Evolutionary conservation across 2,113 vertebrate genomes (phyloP), one percentile per base, ranked within the genome.

Genomic region (Macquaria ambigua): DNA sequence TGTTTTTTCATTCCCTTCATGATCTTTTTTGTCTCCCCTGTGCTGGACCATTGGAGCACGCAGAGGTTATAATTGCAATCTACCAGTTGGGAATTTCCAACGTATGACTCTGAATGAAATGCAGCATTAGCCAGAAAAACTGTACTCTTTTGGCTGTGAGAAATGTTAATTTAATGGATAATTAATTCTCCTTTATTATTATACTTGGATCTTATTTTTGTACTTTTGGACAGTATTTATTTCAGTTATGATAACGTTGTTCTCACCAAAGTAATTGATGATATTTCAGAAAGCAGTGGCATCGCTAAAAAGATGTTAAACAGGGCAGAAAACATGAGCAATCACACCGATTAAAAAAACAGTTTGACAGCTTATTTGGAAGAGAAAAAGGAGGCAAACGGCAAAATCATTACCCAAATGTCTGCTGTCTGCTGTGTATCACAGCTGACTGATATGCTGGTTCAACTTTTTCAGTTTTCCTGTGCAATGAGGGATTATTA

Each of bases 1-100:
- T 71, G 50, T 55, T 74, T 75, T 74, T 73, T 23, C 50, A 66
- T 77, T 81, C 74, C 67, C 41, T 43, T 43, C 31, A 20, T 69
- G 52, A 67, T 68, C 9, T 25, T 58, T 59, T 64, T 8, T 25
- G 48, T 23, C 15, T 8, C 10, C 43, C 31, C 28, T 37, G 71
- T 46, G 34, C 16, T 37, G 67, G 75, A 81, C 87, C 83, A 83
- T 1, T 76, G 14, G 75, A 89, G 85, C 91, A 87, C 48, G 46
- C 16, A 69, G 63, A 75, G 64, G 63, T 83, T 85, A 69, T 87
- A 90, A 85, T 89, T 87, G 74, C 83, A 68, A 52, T 79, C 48
- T n/a, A 79, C 79, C 85, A 79, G 62, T 55, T 66, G 84, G 86
- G 88, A 87, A 82, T 90, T 90, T 82, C 69, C 69, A 77, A 67